A percentile compares a stretch with the other conserved stretches of the same genome.
Evolutionary conservation across 2,113 vertebrate genomes (phyloP).

Genomic region (Phalacrocorax pelagicus): DNA sequence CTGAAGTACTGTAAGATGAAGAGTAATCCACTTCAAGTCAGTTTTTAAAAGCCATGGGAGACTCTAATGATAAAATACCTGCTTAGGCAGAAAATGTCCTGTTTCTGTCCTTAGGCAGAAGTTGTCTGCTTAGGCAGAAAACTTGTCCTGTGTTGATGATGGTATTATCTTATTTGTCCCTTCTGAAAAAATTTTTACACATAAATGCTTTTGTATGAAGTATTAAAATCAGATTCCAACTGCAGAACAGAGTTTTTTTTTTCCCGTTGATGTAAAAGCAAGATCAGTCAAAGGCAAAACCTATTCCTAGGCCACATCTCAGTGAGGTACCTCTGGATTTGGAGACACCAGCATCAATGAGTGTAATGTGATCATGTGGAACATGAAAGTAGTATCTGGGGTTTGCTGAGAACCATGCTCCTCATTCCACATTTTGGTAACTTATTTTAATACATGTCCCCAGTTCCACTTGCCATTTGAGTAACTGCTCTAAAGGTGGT

Average conservation of each 20-base stretch:
- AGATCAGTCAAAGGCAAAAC: not conserved
- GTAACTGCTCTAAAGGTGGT: not conserved
- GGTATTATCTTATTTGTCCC: not conserved
- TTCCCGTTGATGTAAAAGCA: not conserved
- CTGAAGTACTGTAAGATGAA: not conserved
- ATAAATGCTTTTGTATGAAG: not conserved
- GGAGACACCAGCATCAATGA: not conserved
- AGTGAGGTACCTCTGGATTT: not conserved
- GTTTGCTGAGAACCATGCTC: not conserved
- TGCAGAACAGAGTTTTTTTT: not conserved
- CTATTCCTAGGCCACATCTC: not conserved
- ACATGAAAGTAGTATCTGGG: not conserved
- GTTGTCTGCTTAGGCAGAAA: not conserved
- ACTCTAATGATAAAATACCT: not conserved
- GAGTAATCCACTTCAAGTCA: not conserved
- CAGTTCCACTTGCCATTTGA: not conserved
- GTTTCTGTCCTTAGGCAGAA: not conserved
- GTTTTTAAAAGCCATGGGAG: not conserved
- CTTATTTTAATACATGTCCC: not conserved
- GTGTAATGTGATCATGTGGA: not conserved
- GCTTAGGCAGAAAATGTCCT: not conserved
- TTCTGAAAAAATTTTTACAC: not conserved
- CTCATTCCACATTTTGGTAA: not conserved
- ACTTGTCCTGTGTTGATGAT: not conserved
- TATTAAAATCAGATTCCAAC: not conserved